Base-by-base conservation (phyloP, 2,113 vertebrate species). In the Hippocampus comes region DNA sequence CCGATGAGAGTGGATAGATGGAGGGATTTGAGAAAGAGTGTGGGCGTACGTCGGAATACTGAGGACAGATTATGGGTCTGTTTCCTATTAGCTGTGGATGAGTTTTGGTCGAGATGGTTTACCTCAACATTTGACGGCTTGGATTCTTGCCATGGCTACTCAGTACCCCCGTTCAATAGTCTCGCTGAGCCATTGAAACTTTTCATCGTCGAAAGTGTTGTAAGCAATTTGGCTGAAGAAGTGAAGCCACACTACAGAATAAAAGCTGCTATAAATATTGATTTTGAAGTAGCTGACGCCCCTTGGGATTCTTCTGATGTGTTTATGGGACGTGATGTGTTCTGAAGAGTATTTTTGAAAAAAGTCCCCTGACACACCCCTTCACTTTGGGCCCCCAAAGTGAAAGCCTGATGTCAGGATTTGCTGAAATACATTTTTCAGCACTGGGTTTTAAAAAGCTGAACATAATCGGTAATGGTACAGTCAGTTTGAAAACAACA, bases 41-140 rank as follows among this genome's bases (percentile, higher is more conserved):
- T 70, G 82, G 81, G 81, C 60, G 81, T 78, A 69, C 72, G 78
- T 78, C 80, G 77, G 70, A 77, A 67, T 63, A 56, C 73, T 73
- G 65, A 23, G 76, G 76, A 86, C 82, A 86, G 86, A 89, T 84
- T 81, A 78, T 76, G 82, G 71, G 75, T 86, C 86, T 90, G 88
- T 46, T 87, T 88, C 82, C 77, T 75, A 89, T 90, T 89, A 90
- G 79, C 72, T 27, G 63, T 55, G 43, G 57, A 23, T 75, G 74
- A 85, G 80, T 79, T 83, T 88, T 64, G 74, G 83, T 70, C 73
- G 81, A 84, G 85, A 84, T 83, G 85, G 82, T 88, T 87, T 82
- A 77, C 79, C 83, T 89, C 76, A 82, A 76, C 74, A 56, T 51
- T 73, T 73, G 79, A 79, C 78, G 74, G 66, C 43, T 71, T 30